These are phyloP conservation scores for Garrulus glandarius DNA, from an alignment of 2,797 vertebrate species.

Conservation along the genomic window DNA sequence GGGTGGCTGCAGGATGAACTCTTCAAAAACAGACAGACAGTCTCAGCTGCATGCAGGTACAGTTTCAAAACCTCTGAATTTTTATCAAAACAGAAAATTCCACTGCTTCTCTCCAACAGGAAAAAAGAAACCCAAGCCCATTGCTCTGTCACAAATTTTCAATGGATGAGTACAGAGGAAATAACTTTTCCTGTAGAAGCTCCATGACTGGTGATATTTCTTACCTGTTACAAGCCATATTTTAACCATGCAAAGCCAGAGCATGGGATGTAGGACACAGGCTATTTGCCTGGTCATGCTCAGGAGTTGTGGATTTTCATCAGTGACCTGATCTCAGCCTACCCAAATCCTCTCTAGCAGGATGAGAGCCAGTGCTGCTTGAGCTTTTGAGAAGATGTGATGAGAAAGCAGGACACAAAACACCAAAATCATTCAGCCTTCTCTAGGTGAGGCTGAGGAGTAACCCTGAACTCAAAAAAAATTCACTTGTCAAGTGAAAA, in stretches of 20 bases:
- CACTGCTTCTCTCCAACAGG: fast-evolving
- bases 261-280: neutral
- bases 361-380: neutral
- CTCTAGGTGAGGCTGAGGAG: neutral
- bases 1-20: neutral
- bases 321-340: neutral
- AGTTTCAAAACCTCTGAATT: neutral
- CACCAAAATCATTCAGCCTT: neutral
- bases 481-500: neutral
- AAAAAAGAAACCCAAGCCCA: neutral
- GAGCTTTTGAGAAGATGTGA: neutral
- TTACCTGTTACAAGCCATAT: neutral
- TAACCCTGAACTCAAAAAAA: neutral
- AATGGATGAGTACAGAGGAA: neutral
- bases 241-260: neutral
- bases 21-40: neutral
- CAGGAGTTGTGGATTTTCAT: neutral
- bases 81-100: neutral
- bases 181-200: neutral
- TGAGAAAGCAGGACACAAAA: neutral
- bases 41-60: neutral
- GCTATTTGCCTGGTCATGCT: neutral
- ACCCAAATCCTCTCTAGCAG: neutral
- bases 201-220: neutral
- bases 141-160: neutral